phyloP scores from a whole-genome alignment of 2,888 invertebrate genomes.

The Phengaris arion region DNA sequence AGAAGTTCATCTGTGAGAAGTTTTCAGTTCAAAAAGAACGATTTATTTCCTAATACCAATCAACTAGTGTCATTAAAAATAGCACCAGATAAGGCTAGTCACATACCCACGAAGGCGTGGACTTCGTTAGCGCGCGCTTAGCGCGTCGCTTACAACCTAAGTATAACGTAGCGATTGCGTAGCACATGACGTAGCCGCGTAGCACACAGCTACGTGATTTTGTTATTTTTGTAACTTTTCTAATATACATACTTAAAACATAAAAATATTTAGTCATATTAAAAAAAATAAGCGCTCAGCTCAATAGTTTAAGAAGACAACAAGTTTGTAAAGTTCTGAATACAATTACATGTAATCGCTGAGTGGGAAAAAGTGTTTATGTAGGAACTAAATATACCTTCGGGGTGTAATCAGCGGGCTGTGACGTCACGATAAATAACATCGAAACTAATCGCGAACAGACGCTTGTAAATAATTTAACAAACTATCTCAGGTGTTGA shows the following conservation, averaged over 20 bases:
- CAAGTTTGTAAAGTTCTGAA: neutral
- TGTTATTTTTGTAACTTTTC: constrained; percentile 1
- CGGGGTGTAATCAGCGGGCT: constrained; percentile 17
- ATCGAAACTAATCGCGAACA: neutral
- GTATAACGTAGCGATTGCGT: neutral
- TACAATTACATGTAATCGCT: neutral
- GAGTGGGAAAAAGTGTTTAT: constrained; percentile 18
- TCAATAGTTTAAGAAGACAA: neutral
- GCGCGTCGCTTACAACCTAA: neutral
- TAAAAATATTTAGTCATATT: too few relatives aligned
- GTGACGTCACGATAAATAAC: constrained; percentile 18
- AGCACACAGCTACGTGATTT: constrained; percentile 1
- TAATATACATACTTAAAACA: too few relatives aligned
- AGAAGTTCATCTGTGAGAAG: too few relatives aligned
- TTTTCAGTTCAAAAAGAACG: too few relatives aligned
- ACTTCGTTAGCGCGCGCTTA: too few relatives aligned
- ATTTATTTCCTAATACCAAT: too few relatives aligned
- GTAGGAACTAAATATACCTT: neutral
- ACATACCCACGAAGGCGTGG: neutral
- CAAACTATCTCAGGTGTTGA: constrained; percentile 3
- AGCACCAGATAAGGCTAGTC: neutral
- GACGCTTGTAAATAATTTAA: neutral
- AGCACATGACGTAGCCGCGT: constrained; percentile 1
- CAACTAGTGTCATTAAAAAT: neutral
- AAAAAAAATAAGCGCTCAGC: too few relatives aligned